Evolutionary conservation across 2,797 vertebrate species (phyloP).

Genomic region (Rhynchotus rufescens): DNA sequence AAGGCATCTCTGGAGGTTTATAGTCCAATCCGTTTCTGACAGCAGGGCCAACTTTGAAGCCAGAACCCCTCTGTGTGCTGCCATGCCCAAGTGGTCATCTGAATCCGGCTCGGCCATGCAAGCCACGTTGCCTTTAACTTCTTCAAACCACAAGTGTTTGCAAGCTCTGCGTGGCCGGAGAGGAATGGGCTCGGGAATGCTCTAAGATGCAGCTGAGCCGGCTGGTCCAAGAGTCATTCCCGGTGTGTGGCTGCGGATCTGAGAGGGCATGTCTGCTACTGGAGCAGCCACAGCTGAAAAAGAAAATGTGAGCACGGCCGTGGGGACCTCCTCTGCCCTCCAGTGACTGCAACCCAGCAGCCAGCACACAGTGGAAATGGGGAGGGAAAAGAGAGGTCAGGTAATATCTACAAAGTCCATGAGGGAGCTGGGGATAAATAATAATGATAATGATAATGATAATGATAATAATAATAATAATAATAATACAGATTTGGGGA

Average conservation of each 20-base stretch:
- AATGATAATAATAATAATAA: not conserved
- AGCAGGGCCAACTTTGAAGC: not conserved
- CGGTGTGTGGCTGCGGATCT: not conserved
- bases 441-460: no score
- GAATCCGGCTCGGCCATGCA: not conserved
- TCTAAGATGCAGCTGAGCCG: not conserved
- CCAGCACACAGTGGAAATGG: not conserved
- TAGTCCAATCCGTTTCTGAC: not conserved
- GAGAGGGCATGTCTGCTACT: not conserved
- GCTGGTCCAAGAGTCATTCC: not conserved
- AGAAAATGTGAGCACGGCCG: not conserved
- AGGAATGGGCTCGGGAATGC: not conserved
- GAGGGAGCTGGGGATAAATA: not conserved
- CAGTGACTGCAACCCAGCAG: not conserved
- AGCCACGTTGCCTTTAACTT: not conserved
- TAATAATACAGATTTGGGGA: not conserved
- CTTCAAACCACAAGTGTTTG: not conserved
- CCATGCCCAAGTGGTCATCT: not conserved
- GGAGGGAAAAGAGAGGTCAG: not conserved
- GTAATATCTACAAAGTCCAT: not conserved
- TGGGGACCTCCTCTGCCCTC: not conserved
- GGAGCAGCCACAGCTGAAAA: constrained; percentile 5
- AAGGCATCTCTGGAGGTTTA: constrained; percentile 1
- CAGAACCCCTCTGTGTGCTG: rapidly evolving
- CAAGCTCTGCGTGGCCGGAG: not conserved